These are phyloP conservation scores for Aphelinus atriplicis DNA, from an alignment of 1,140 invertebrate genomes.

Conservation along the genomic window DNA sequence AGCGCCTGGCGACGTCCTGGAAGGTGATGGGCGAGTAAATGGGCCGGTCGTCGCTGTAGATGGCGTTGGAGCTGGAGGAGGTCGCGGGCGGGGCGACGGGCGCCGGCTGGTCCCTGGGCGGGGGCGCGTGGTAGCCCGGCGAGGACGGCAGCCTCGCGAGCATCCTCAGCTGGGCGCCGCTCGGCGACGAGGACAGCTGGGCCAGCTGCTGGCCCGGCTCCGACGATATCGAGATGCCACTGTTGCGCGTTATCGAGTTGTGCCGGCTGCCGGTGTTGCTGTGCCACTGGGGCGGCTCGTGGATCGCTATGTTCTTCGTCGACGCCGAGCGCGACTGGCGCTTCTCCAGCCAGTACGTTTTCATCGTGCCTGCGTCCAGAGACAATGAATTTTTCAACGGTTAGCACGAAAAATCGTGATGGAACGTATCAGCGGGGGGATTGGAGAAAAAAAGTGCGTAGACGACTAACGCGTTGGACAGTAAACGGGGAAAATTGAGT, in stretches of 20 bases:
- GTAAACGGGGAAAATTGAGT: no score
- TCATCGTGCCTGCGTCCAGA: constrained; percentile 79
- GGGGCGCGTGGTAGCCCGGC: neutral
- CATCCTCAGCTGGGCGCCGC: neutral
- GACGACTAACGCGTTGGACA: neutral
- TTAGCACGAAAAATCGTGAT: constrained; percentile 17
- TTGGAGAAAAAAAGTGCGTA: neutral
- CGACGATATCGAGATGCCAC: neutral
- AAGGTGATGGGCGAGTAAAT: constrained; percentile 87
- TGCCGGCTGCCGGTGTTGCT: neutral
- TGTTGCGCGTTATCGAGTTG: neutral
- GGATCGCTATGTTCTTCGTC: constrained; percentile 58
- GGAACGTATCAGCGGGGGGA: neutral
- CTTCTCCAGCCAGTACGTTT: constrained; percentile 89
- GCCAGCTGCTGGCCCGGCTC: neutral
- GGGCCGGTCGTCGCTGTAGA: constrained; percentile 68
- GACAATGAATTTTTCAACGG: constrained; percentile 25
- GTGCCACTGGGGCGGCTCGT: constrained; percentile 62
- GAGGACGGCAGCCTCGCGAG: neutral
- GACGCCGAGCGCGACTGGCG: constrained; percentile 71
- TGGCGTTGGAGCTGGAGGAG: constrained; percentile 39
- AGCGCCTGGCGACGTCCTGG: constrained; percentile 80
- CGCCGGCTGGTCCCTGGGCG: neutral
- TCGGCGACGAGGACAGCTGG: neutral
- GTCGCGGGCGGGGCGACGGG: neutral